Percentiles rank a stretch among this genome's conserved stretches.
Conservation (phyloP, 2,888 invertebrate genomes). For the Cephus spinipes region DNA sequence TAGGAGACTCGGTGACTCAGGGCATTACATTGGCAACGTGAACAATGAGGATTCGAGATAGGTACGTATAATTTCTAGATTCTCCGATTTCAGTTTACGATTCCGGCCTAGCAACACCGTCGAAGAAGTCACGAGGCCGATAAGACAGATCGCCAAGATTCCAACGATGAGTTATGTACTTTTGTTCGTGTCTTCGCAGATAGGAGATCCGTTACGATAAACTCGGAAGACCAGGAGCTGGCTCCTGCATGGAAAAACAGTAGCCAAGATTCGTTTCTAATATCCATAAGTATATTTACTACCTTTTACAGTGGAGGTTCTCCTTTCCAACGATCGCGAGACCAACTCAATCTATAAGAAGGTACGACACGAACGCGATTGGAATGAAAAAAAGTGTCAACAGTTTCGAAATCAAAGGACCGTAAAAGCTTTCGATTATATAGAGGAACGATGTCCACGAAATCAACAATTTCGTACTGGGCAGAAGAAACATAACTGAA, state of each 20-base stretch:
- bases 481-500: not conserved
- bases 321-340: not conserved
- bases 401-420: not conserved
- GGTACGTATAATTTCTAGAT: not conserved
- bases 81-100: not conserved
- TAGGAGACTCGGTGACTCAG: not conserved
- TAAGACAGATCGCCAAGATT: not conserved
- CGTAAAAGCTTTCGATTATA: not conserved
- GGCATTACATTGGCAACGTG: not conserved
- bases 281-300: not conserved
- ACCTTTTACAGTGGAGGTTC: not conserved
- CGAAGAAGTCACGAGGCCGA: not conserved
- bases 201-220: not conserved
- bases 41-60: not conserved
- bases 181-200: not conserved
- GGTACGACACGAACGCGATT: not conserved
- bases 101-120: not conserved
- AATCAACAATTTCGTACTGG: not conserved
- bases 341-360: not conserved
- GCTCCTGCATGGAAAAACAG: not conserved
- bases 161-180: not conserved
- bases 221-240: not conserved
- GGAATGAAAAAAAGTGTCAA: not conserved
- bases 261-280: not conserved
- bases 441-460: not conserved